Conservation (phyloP, 1,140 invertebrate genomes). For the Lepidotrigona ventralis region DNA sequence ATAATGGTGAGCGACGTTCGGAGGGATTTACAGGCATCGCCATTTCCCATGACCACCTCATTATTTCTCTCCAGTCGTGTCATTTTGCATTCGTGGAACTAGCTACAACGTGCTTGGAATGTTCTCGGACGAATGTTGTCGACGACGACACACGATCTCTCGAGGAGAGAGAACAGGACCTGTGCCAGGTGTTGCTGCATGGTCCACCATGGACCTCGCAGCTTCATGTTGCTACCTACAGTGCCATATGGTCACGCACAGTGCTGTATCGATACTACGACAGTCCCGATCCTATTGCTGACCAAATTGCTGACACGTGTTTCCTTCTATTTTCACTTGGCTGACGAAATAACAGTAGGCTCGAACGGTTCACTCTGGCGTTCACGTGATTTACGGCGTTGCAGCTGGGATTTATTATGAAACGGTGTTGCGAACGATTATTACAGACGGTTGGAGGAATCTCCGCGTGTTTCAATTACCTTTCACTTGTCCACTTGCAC, state of each 20-base stretch:
- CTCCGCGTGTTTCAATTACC: background rate
- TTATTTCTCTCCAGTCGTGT: constrained; percentile 53
- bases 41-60: constrained; percentile 54
- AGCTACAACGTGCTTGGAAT: constrained; percentile 41
- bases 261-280: constrained; percentile 1
- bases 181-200: constrained; percentile 30
- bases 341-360: background rate
- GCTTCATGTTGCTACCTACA: background rate
- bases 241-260: constrained; percentile 31
- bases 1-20: constrained; percentile 54
- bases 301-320: constrained; percentile 6
- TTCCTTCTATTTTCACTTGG: background rate
- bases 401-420: background rate
- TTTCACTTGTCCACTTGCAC: background rate
- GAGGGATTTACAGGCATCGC: constrained; percentile 58
- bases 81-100: constrained; percentile 50
- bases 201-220: background rate
- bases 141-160: background rate
- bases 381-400: background rate
- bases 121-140: background rate
- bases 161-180: no score
- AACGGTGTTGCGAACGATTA: background rate
- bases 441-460: background rate
- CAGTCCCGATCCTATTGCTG: background rate
- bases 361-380: background rate